Evolutionary conservation across 2,888 invertebrate genomes (phyloP).

Genomic region (Nemotelus nigrinus): DNA sequence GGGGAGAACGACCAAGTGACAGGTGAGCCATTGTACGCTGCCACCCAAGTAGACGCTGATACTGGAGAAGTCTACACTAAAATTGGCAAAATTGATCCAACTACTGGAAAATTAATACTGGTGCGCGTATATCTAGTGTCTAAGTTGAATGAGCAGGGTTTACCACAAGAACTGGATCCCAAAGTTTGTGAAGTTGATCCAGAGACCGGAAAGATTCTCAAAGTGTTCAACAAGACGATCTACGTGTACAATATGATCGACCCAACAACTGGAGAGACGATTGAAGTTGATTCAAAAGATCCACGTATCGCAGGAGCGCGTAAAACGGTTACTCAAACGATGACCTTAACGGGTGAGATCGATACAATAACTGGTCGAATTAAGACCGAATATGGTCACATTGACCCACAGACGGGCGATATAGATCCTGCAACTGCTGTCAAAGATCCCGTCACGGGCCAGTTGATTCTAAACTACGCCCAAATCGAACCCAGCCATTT

Average conservation of each 20-base stretch:
- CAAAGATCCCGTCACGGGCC: slow-evolving; percentile 72
- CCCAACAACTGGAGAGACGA: slow-evolving; percentile 68
- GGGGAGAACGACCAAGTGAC: slow-evolving; percentile 72
- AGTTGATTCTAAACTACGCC: slow-evolving; percentile 72
- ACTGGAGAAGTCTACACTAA: slow-evolving; percentile 80
- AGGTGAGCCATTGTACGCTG: slow-evolving; percentile 73
- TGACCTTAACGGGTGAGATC: slow-evolving; percentile 71
- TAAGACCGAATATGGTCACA: slow-evolving; percentile 73
- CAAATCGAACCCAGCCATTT: slow-evolving; percentile 75
- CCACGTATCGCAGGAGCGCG: slow-evolving; percentile 48
- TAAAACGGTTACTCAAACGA: slow-evolving; percentile 71
- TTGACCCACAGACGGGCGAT: slow-evolving; percentile 72
- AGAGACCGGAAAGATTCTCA: slow-evolving; percentile 67
- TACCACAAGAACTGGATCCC: slow-evolving; percentile 35
- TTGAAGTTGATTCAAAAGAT: slow-evolving; percentile 69
- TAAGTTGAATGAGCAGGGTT: slow-evolving; percentile 19
- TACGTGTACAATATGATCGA: slow-evolving; percentile 74
- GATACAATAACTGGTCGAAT: slow-evolving; percentile 73
- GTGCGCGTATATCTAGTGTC: slow-evolving; percentile 72
- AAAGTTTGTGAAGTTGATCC: slow-evolving; percentile 63
- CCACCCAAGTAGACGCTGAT: slow-evolving; percentile 76
- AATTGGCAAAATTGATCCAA: slow-evolving; percentile 76
- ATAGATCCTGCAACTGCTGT: slow-evolving; percentile 66
- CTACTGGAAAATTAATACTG: slow-evolving; percentile 75
- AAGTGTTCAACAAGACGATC: slow-evolving; percentile 72